Base-by-base conservation (phyloP, 2,797 vertebrate genomes). In the Sus cebifrons region DNA sequence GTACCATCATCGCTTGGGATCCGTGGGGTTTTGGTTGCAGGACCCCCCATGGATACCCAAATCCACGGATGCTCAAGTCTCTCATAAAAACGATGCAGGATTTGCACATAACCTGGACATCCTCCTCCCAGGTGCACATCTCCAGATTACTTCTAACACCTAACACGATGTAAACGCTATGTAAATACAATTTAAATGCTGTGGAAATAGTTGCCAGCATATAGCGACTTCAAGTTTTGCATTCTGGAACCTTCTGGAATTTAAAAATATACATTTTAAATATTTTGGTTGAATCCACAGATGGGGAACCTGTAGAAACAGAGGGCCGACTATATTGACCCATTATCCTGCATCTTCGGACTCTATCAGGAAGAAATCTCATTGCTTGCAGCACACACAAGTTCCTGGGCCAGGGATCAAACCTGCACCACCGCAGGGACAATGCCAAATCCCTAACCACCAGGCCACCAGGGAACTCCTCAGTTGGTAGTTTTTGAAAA, bases 401-500 rank as follows among this genome's bases (percentile, higher is more conserved):
- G 44, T 49, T 49, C 44, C 44, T 49, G 44, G 44, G 44, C 44
- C 44, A 49, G 44, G 44, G 44, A 49, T 49, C 44, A 49, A 10
- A 49, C 44, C 44, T 49, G 44, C 44, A 49, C 44, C 44, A 49
- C 44, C 6, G 44, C 44, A 49, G 44, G 6, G 6, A 49, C 44
- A 49, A 49, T 49, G 44, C 44, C 44, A 49, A 49, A 49, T 49
- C 44, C 44, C 9, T 49, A 49, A 10, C 44, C 44, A 49, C 44
- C 9, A 49, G 44, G 44, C 44, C 44, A 10, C 44, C 44, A 10
- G 44, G 44, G 44, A 49, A 49, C 44, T 49, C 44, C 44, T 52
- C 82, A 75, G 52, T 62, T 81, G 68, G 32, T 40, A 82, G 64
- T 74, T 97, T 95, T 95, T 94, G 25, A 95, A 96, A 89, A 89